These are phyloP conservation scores for Entomobrya multifasciata DNA, from an alignment of 2,888 invertebrate species.

Conservation along the genomic window DNA sequence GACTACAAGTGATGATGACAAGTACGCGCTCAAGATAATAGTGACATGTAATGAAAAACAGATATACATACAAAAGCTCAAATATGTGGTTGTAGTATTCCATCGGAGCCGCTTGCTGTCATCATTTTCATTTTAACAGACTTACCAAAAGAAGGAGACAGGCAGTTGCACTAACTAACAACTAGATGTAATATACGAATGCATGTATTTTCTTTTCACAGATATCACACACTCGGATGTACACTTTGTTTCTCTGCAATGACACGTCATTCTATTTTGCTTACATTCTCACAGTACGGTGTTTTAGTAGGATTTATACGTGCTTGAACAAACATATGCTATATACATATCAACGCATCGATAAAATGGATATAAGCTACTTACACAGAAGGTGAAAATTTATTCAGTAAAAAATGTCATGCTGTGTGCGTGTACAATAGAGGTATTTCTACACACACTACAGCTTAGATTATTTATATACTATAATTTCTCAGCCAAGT, in stretches of 20 bases:
- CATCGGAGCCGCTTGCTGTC: background rate
- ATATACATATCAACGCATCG: constrained; percentile 35
- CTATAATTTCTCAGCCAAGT: too few relatives aligned
- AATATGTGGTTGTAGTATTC: too few relatives aligned
- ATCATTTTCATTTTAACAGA: background rate
- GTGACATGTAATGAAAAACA: background rate
- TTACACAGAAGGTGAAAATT: background rate
- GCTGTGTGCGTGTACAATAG: background rate
- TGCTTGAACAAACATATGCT: constrained; percentile 40
- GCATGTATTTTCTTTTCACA: too few relatives aligned
- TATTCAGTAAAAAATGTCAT: background rate
- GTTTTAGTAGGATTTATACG: constrained; percentile 36
- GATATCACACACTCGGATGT: too few relatives aligned
- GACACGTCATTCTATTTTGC: too few relatives aligned
- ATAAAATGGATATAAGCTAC: too few relatives aligned
- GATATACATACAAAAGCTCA: background rate
- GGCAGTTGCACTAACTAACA: background rate
- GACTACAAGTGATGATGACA: background rate
- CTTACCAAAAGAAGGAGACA: background rate
- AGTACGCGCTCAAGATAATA: background rate
- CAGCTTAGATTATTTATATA: too few relatives aligned
- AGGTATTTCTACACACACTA: background rate
- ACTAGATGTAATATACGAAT: background rate
- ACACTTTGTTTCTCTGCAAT: too few relatives aligned
- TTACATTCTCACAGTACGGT: background rate